Percentiles rank a stretch among this genome's conserved stretches.
Conservation (phyloP, 1,140 invertebrate species). For the Drosophila parabipectinata region DNA sequence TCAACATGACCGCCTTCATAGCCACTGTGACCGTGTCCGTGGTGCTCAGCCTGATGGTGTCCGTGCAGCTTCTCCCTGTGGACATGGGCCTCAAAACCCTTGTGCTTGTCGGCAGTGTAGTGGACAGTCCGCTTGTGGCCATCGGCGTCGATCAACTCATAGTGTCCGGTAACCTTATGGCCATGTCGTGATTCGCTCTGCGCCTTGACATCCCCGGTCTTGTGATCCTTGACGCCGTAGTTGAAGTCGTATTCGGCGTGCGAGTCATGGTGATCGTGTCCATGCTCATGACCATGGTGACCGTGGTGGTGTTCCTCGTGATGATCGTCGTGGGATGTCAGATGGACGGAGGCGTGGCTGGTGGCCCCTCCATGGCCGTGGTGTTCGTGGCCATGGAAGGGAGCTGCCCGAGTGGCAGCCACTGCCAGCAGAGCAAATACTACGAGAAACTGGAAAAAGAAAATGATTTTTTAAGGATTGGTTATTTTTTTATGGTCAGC, state of each 20-base stretch:
- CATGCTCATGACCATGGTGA: constrained; percentile 41
- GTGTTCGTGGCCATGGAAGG: constrained; percentile 55
- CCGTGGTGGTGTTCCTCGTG: constrained; percentile 53
- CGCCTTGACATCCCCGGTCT: constrained; percentile 72
- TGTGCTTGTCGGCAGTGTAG: constrained; percentile 83
- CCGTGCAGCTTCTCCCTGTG: constrained; percentile 81
- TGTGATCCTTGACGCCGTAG: constrained; percentile 75
- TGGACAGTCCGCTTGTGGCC: constrained; percentile 84
- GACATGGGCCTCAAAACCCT: constrained; percentile 83
- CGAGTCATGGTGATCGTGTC: constrained; percentile 63
- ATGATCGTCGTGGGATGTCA: constrained; percentile 65
- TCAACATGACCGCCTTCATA: constrained; percentile 67
- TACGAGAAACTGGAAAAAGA: constrained; percentile 43
- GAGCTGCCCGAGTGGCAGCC: constrained; percentile 46
- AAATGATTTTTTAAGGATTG: background rate
- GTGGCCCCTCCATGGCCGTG: constrained; percentile 60
- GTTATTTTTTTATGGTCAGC: too few relatives aligned
- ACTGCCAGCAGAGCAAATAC: constrained; percentile 54
- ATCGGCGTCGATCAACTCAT: constrained; percentile 84
- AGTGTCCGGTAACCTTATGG: constrained; percentile 81
- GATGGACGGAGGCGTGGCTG: constrained; percentile 71
- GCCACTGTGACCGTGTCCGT: constrained; percentile 68
- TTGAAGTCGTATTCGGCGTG: constrained; percentile 74
- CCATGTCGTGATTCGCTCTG: constrained; percentile 69
- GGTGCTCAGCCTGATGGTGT: constrained; percentile 66